Evolutionary conservation across 2,888 invertebrate genomes (phyloP).

Genomic region (Deilephila porcellus): DNA sequence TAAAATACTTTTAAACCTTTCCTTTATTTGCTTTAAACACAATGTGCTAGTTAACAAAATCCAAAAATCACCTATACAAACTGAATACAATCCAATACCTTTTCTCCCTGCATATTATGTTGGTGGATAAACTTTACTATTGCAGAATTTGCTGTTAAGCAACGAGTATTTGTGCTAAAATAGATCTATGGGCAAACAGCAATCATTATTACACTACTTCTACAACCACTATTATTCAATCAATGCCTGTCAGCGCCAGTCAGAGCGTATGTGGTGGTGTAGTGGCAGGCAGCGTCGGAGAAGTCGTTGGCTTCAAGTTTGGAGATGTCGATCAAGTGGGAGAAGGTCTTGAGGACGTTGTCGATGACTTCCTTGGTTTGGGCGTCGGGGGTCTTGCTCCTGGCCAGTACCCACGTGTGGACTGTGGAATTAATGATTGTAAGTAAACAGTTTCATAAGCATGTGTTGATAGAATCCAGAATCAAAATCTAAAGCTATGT

Average conservation of each 20-base stretch:
- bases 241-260: slow-evolving; percentile 22
- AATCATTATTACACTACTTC: neutral
- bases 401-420: slow-evolving; percentile 10
- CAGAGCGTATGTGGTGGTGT: slow-evolving; percentile 12
- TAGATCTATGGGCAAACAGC: slow-evolving; percentile 14
- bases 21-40: slow-evolving; percentile 17
- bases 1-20: slow-evolving; percentile 3
- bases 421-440: neutral
- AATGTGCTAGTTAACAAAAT: slow-evolving; percentile 17
- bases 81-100: slow-evolving; percentile 23
- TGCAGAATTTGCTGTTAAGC: slow-evolving; percentile 6
- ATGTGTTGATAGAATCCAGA: neutral
- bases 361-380: neutral
- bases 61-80: slow-evolving; percentile 23
- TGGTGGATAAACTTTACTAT: slow-evolving; percentile 21
- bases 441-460: neutral
- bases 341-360: slow-evolving; percentile 23
- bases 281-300: slow-evolving; percentile 46
- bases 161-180: slow-evolving; percentile 10
- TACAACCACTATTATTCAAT: neutral
- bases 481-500: neutral
- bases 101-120: slow-evolving; percentile 2
- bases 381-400: neutral
- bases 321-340: slow-evolving; percentile 45
- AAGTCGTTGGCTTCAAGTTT: slow-evolving; percentile 44